phyloP scores from a whole-genome alignment of 2,888 invertebrate genomes.

The Polydrusus cervinus region DNA sequence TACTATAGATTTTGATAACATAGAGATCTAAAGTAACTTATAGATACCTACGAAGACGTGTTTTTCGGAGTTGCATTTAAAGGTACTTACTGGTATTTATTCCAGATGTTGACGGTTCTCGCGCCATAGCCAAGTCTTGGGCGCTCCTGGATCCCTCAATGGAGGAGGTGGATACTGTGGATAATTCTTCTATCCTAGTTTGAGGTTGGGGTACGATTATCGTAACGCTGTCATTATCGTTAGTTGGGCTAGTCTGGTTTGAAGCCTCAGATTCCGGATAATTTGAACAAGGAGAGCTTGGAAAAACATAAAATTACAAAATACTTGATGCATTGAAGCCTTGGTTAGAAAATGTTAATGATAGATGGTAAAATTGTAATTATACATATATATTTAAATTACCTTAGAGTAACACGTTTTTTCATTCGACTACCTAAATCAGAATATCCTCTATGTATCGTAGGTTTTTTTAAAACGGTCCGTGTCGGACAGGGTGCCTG shows the following conservation, averaged over 20 bases:
- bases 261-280: constrained; percentile 70
- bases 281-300: constrained; percentile 63
- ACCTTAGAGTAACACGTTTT: constrained; percentile 90
- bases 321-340: too few relatives aligned
- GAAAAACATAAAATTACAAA: neutral
- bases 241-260: constrained; percentile 73
- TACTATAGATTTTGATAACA: too few relatives aligned
- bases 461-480: constrained; percentile 74
- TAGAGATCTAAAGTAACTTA: too few relatives aligned
- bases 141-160: constrained; percentile 28
- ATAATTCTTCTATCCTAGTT: constrained; percentile 1
- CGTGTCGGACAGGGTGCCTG: constrained; percentile 68
- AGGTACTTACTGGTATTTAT: constrained; percentile 32
- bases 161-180: constrained; percentile 18
- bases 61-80: neutral
- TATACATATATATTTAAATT: constrained; percentile 36
- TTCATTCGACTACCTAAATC: constrained; percentile 87
- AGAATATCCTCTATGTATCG: constrained; percentile 80
- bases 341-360: too few relatives aligned
- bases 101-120: constrained; percentile 60
- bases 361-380: too few relatives aligned
- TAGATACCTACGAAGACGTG: neutral
- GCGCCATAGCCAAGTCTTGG: constrained; percentile 34
- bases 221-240: constrained; percentile 69
- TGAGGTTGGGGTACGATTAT: constrained; percentile 48